A percentile compares a stretch with the other conserved stretches of the same genome.
Conservation (phyloP, 2,113 vertebrate genomes). For the Uria aalge region DNA sequence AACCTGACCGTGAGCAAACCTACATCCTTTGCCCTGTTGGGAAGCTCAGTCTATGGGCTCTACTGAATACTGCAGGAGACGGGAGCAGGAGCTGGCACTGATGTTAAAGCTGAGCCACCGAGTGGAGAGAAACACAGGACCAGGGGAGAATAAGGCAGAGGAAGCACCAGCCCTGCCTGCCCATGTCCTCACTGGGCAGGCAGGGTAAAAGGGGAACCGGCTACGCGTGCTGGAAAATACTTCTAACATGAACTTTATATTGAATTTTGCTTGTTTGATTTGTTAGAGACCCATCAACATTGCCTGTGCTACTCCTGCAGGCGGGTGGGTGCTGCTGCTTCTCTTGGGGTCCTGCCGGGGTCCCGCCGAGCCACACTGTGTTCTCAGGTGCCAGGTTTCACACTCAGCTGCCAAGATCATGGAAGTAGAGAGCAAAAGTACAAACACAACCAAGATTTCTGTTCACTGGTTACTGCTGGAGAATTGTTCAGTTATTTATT, state of each 20-base stretch:
- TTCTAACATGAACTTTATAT: neutral
- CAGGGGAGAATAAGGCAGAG: neutral
- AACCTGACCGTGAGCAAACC: neutral
- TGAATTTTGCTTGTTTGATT: neutral
- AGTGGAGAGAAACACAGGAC: neutral
- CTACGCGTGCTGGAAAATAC: neutral
- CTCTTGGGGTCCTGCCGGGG: accelerated
- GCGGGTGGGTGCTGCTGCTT: neutral
- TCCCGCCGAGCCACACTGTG: accelerated
- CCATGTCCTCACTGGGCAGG: accelerated
- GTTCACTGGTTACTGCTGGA: neutral
- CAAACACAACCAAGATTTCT: neutral
- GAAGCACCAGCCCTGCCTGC: neutral
- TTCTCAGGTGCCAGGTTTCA: neutral
- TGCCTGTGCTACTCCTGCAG: neutral
- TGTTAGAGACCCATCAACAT: neutral
- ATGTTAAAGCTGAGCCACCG: neutral
- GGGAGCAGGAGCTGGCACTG: neutral
- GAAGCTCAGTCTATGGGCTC: neutral
- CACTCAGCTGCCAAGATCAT: neutral
- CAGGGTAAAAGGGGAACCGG: neutral
- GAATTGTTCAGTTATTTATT: neutral
- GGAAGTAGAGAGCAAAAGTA: neutral
- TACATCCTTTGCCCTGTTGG: neutral
- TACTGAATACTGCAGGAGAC: accelerated